Percentiles rank a stretch among this genome's conserved stretches.
Conservation (phyloP, 2,797 vertebrate genomes). For the Hippopotamyrus pictus region DNA sequence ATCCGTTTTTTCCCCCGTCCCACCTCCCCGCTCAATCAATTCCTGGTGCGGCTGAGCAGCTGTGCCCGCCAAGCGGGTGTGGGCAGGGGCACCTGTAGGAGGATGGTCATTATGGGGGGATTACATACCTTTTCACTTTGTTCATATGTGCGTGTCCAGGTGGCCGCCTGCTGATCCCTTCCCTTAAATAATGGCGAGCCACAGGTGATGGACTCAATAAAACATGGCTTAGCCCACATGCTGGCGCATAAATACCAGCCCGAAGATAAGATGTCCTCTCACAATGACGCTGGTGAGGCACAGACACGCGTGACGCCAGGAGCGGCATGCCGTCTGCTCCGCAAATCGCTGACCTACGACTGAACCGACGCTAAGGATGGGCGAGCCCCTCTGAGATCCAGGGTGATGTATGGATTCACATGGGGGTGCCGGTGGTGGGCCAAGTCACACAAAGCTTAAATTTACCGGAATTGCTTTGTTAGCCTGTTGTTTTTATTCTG, state of each 20-base stretch:
- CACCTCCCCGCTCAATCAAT: conserved; percentile 22
- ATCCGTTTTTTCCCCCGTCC: conserved; percentile 30
- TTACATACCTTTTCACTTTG: background rate
- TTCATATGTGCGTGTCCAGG: background rate
- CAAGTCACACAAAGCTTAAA: background rate
- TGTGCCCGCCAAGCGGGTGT: background rate
- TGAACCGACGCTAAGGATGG: background rate
- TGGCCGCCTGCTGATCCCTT: background rate
- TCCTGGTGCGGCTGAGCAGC: conserved; percentile 11
- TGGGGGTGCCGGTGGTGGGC: background rate
- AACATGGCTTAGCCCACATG: background rate
- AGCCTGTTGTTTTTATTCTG: background rate
- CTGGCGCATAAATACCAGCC: background rate
- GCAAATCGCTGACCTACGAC: background rate
- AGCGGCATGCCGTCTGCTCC: background rate
- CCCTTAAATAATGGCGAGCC: background rate
- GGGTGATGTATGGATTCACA: background rate
- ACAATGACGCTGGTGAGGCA: background rate
- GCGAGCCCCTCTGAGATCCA: background rate
- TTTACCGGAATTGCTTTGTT: background rate
- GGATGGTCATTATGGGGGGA: background rate
- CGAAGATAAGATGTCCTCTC: background rate
- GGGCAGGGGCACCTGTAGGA: background rate
- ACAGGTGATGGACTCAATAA: background rate
- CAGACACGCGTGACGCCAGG: background rate